phyloP scores from a whole-genome alignment of 1,140 invertebrate genomes.

The Ericerus pela region DNA sequence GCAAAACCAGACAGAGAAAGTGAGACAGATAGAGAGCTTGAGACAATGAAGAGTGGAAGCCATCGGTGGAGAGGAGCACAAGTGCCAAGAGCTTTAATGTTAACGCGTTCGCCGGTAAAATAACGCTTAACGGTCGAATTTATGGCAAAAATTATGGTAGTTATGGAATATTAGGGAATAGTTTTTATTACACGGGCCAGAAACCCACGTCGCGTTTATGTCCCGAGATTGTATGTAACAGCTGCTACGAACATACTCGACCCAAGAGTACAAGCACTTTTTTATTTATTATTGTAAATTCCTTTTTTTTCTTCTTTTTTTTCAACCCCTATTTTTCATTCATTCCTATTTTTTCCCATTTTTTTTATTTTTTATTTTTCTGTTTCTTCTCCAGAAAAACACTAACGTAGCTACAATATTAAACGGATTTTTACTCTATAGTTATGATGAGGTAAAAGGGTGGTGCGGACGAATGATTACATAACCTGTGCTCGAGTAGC shows the following conservation, averaged over 20 bases:
- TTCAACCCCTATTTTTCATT: too few species aligned
- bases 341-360: too few species aligned
- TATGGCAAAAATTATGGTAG: conserved; percentile 11
- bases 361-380: too few species aligned
- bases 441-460: too few species aligned
- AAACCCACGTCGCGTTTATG: background rate
- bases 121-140: conserved; percentile 10
- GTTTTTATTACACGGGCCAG: conserved; percentile 5
- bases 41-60: background rate
- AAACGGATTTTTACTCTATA: too few species aligned
- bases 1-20: background rate
- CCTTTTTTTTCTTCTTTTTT: too few species aligned
- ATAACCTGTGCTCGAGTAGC: too few species aligned
- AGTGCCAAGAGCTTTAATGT: conserved; percentile 3
- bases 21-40: background rate
- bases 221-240: background rate
- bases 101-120: conserved; percentile 7
- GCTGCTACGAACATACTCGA: background rate
- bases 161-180: conserved; percentile 11
- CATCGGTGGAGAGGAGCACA: background rate
- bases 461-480: too few species aligned
- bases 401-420: too few species aligned
- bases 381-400: too few species aligned
- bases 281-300: too few species aligned
- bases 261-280: too few species aligned